These are phyloP conservation scores for Elymnias hypermnestra DNA, from an alignment of 1,140 invertebrate genomes.

Conservation along the genomic window DNA sequence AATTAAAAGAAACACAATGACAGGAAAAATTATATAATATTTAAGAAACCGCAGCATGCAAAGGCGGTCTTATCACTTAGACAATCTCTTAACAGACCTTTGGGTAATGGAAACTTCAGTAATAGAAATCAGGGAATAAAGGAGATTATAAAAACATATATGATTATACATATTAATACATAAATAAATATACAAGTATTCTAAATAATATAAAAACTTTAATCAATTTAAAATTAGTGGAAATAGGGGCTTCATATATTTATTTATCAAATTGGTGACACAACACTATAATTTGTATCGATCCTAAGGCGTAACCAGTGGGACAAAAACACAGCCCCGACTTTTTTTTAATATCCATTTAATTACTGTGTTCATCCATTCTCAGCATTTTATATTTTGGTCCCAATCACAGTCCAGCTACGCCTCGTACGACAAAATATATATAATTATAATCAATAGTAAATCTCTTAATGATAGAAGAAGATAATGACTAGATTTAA, in stretches of 20 bases:
- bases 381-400: conserved; percentile 42
- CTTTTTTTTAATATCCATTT: conserved; percentile 23
- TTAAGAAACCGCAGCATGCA: too few species aligned
- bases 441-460: conserved; percentile 24
- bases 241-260: too few species aligned
- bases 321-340: conserved; percentile 52
- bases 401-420: conserved; percentile 59
- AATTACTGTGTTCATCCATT: conserved; percentile 42
- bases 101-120: too few species aligned
- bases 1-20: too few species aligned
- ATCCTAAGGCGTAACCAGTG: conserved; percentile 61
- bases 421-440: conserved; percentile 49
- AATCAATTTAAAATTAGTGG: too few species aligned
- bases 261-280: too few species aligned
- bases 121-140: too few species aligned
- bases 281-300: conserved; percentile 9
- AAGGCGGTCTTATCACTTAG: too few species aligned
- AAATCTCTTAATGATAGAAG: conserved; percentile 27
- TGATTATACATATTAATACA: too few species aligned
- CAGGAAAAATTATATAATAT: too few species aligned
- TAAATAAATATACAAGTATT: neutral
- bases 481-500: conserved; percentile 39
- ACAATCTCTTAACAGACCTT: too few species aligned
- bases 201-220: too few species aligned
- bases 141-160: neutral